Evolutionary conservation across 1,140 invertebrate genomes (phyloP), one percentile per base, ranked within the genome.

Genomic region (Palaemon carinicauda): DNA sequence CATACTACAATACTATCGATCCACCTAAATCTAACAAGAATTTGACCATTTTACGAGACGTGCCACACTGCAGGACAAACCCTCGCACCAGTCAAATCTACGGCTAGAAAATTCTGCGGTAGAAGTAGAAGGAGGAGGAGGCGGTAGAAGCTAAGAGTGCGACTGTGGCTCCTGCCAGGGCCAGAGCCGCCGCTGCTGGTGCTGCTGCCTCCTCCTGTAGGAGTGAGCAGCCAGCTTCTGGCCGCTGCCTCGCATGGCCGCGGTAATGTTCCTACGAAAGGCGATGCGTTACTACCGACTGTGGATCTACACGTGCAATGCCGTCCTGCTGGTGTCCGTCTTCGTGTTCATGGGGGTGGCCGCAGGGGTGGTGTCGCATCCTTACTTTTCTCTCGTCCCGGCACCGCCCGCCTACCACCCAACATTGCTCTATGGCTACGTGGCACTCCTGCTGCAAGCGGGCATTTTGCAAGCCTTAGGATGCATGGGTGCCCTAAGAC

Each of bases 231-330:
- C 89, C 82, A 71, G 65, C 75, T 51, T 41, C 78, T 88, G 82
- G 88, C 41, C 41, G 41, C 41, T 12, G 41, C 86, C 89, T 86
- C 41, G 80, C 79, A 86, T 87, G 88, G 88, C 88, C 82, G 87
- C 82, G 75, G 90, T 89, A 73, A 92, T 92, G 91, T 91, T 91
- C 89, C 89, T 91, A 73, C 88, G 89, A 80, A 91, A 90, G 90
- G 91, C 91, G 81, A 92, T 91, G 91, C 91, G 93, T 89, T 97
- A 97, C 94, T 97, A 97, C 93, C 95, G 96, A 91, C 94, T 97
- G 90, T 97, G 96, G 96, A 97, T 97, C 91, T 97, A 97, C 93
- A 95, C 96, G 90, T 97, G 96, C 94, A 97, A 97, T 93, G 94
- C 95, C 91, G 96, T 96, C 88, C 93, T 97, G 91, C 93, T 97